These are phyloP conservation scores for Cryptocheilus praepositus DNA, from an alignment of 2,888 invertebrate genomes.

Conservation along the genomic window DNA sequence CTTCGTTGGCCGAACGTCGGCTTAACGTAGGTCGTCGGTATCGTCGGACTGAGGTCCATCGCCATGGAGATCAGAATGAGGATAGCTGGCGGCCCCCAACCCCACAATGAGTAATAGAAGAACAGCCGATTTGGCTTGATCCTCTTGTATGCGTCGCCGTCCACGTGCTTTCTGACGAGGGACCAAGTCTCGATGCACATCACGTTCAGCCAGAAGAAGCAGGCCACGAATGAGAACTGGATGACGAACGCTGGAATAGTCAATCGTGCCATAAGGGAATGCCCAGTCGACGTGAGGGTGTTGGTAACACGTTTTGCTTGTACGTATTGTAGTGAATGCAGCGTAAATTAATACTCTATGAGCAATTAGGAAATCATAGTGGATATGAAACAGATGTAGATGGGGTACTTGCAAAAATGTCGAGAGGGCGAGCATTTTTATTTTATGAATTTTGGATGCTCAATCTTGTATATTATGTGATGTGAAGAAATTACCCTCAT, in stretches of 20 bases:
- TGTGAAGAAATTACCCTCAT: too few relatives aligned
- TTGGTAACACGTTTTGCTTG: too few relatives aligned
- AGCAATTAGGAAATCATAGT: too few relatives aligned
- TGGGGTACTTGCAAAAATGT: too few relatives aligned
- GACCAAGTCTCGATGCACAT: slow-evolving; percentile 82
- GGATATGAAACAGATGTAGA: too few relatives aligned
- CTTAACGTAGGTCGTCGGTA: slow-evolving; percentile 79
- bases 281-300: too few relatives aligned
- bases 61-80: slow-evolving; percentile 78
- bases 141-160: slow-evolving; percentile 38
- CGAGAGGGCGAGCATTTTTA: too few relatives aligned
- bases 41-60: slow-evolving; percentile 79
- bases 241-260: slow-evolving; percentile 79
- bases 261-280: neutral
- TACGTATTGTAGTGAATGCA: too few relatives aligned
- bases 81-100: slow-evolving; percentile 77
- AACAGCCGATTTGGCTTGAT: slow-evolving; percentile 67
- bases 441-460: too few relatives aligned
- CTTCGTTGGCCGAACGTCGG: slow-evolving; percentile 78
- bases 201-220: slow-evolving; percentile 83
- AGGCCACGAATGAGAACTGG: slow-evolving; percentile 81
- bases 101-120: slow-evolving; percentile 79
- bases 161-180: slow-evolving; percentile 73
- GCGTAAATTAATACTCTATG: too few relatives aligned
- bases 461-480: too few relatives aligned